Evolutionary conservation across 2,113 vertebrate genomes (phyloP).

Genomic region (Crotalus tigris): DNA sequence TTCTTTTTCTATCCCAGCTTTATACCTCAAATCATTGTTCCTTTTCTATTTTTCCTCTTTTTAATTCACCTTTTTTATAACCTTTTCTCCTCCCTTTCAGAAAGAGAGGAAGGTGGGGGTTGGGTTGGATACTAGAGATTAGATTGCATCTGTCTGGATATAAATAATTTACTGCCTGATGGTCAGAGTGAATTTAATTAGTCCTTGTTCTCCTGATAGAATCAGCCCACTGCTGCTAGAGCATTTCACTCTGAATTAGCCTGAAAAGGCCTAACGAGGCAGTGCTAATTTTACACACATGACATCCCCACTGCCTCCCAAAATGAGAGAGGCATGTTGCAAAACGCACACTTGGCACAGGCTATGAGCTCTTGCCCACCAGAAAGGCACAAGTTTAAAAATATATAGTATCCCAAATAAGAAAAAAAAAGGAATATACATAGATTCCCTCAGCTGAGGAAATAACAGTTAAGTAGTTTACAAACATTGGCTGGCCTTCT

Average conservation of each 20-base stretch:
- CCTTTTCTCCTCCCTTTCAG: not conserved
- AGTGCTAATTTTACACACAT: constrained; percentile 71
- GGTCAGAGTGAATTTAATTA: constrained; percentile 78
- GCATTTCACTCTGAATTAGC: constrained; percentile 81
- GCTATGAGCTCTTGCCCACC: not conserved
- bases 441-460: fast-evolving
- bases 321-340: constrained; percentile 40
- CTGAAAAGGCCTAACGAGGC: constrained; percentile 76
- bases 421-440: fast-evolving
- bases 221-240: constrained; percentile 78
- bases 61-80: not conserved
- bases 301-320: constrained; percentile 61
- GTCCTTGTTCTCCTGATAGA: constrained; percentile 78
- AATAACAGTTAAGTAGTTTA: not conserved
- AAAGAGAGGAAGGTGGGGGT: constrained; percentile 40
- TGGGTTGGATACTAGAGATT: constrained; percentile 60
- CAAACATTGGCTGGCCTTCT: not conserved
- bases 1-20: not conserved
- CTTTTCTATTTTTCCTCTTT: not conserved
- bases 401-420: not conserved
- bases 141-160: constrained; percentile 76
- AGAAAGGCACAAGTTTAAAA: not conserved
- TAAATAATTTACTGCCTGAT: constrained; percentile 79
- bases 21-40: not conserved
- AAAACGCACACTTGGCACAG: fast-evolving